Conservation (phyloP, 2,113 vertebrate species). For the human (Homo sapiens) region GRCh38 chr3:186875501-186876000, state of each 20-base stretch:
- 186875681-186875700: background rate
- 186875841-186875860: too few species aligned
- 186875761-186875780: constrained; percentile 12
- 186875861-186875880: too few species aligned
- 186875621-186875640: background rate
- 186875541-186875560: background rate
- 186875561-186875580: background rate
- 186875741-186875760: background rate
- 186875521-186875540: background rate
- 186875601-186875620: background rate
- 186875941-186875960: background rate
- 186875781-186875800: too few species aligned
- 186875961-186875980: background rate
- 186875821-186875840: too few species aligned
- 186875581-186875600: too few species aligned
- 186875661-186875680: background rate
- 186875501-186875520: background rate
- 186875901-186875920: too few species aligned
- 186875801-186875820: too few species aligned
- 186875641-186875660: background rate
- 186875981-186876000: background rate
- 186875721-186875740: background rate
- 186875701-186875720: background rate
- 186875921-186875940: too few species aligned
- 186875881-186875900: too few species aligned